Evolutionary conservation across 2,113 vertebrate genomes (phyloP).

Genomic region (Zosterops pallidus): DNA sequence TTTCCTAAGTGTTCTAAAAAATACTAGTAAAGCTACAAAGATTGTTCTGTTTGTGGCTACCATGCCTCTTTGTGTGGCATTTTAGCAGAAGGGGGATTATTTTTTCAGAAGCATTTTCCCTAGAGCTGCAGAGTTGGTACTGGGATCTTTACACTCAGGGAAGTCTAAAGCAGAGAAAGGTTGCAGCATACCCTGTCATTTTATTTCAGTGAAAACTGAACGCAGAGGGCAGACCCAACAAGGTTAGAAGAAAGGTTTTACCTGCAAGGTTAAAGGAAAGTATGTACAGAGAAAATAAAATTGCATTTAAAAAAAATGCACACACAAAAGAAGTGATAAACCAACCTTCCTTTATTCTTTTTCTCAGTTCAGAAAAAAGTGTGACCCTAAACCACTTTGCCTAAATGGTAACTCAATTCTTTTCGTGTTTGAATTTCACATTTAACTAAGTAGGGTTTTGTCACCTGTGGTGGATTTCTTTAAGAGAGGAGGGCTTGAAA

Average conservation of each 20-base stretch:
- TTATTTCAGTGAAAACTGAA: background rate
- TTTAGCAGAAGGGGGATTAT: background rate
- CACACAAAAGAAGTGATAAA: background rate
- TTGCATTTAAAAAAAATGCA: background rate
- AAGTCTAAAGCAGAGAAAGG: background rate
- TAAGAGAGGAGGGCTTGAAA: background rate
- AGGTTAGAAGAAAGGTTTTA: background rate
- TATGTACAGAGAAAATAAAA: background rate
- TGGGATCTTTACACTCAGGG: background rate
- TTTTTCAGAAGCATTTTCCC: background rate
- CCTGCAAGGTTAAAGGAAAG: background rate
- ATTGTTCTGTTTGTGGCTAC: background rate
- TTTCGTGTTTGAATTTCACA: background rate
- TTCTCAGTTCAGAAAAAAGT: background rate
- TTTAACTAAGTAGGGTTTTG: background rate
- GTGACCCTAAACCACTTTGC: background rate
- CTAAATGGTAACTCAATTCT: background rate
- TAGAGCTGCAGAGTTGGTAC: background rate
- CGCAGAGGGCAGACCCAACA: background rate
- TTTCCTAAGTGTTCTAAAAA: background rate
- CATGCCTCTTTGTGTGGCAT: fast-evolving
- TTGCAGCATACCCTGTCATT: background rate
- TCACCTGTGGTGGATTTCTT: background rate
- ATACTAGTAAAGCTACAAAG: background rate
- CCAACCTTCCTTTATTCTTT: background rate